Base-by-base conservation (phyloP, 2,888 invertebrate genomes). In the Nymphalis c-album region DNA sequence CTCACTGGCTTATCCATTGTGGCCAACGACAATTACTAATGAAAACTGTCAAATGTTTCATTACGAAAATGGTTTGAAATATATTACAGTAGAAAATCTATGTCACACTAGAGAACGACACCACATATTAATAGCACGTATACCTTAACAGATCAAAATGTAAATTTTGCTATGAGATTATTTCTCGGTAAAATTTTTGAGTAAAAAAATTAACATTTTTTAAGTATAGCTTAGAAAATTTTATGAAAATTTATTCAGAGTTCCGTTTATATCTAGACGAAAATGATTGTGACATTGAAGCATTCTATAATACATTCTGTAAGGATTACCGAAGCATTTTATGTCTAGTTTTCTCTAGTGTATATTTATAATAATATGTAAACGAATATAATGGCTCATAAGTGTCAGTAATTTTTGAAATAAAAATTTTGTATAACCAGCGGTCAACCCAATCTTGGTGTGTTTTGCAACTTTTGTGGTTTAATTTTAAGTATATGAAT, bases 81-180 rank as follows among this genome's bases (percentile, higher is more conserved):
- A 68, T 55, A 63, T 66, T 67, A 70, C 58, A 67, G 58, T 70
- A 64, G 53, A 69, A 67, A 69, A 69, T 64, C 58, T 67, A 67
- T 57, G 58, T 51, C 62, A 58, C 67, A 67, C 57, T 67, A 59
- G 40, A 62, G 50, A 62, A 57, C 62, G 51, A 67, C 58, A 67
- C 62, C 66, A 61, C 55, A 55, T 55, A 53, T 57, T 18, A 17
- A 60, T n/a, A 66, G 48, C 26, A 61, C 62, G 62, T 62, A 67
- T 40, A 58, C 35, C 45, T 17, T 55, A 63, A 53, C 55, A 63
- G 53, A 46, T 63, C 53, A 26, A 63, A 63, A 46, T 63, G 55
- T 63, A 26, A 26, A 53, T 47, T 53, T 63, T 46, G 46, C 55
- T 18, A 55, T 46, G 53, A 55, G 26, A 55, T 55, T 47, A 63